A percentile compares a stretch with the other conserved stretches of the same genome.
These are phyloP conservation scores for Barypeithes pellucidus DNA, from an alignment of 2,888 invertebrate species.

Conservation along the genomic window DNA sequence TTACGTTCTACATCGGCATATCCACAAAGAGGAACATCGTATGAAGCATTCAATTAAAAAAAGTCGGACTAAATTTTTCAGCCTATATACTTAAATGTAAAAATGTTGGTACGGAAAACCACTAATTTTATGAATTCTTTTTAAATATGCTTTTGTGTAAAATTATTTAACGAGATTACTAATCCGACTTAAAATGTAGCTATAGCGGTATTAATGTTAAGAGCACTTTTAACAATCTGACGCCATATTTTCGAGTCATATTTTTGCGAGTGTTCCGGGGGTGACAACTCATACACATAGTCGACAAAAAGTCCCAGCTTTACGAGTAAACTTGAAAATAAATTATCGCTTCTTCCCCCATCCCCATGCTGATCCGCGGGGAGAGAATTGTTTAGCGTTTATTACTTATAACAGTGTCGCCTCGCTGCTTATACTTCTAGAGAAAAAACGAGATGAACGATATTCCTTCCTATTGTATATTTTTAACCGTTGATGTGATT, in stretches of 20 bases:
- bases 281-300: conserved; percentile 53
- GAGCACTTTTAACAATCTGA: conserved; percentile 48
- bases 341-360: conserved; percentile 53
- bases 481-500: too few species aligned
- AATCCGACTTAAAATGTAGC: background rate
- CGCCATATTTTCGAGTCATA: conserved; percentile 39
- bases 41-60: too few species aligned
- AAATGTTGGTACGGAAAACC: too few species aligned
- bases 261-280: conserved; percentile 48
- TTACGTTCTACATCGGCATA: too few species aligned
- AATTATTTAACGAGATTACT: too few species aligned
- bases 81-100: too few species aligned
- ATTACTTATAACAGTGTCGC: conserved; percentile 53
- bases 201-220: conserved; percentile 40
- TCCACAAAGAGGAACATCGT: too few species aligned
- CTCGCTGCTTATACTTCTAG: conserved; percentile 22
- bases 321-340: conserved; percentile 55
- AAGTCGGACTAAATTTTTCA: too few species aligned
- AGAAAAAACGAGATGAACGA: conserved; percentile 35
- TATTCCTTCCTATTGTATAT: too few species aligned
- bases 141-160: too few species aligned
- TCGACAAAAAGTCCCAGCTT: conserved; percentile 53
- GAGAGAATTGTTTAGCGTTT: conserved; percentile 54
- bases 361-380: conserved; percentile 50
- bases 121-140: too few species aligned